Evolutionary conservation across 2,888 invertebrate species (phyloP).

Genomic region (Sinhomidia bicolor): DNA sequence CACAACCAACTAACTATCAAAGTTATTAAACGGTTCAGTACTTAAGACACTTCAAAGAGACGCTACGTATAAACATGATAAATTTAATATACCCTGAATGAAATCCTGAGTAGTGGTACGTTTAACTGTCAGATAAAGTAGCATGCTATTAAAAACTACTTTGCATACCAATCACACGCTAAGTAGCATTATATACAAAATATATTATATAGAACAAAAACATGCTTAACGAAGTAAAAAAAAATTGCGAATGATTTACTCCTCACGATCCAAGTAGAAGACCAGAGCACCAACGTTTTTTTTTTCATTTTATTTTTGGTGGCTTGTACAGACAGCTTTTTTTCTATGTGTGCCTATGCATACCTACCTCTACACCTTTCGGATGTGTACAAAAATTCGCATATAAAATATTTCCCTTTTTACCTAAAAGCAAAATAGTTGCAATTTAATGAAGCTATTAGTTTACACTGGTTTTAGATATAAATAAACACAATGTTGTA

Average conservation of each 20-base stretch:
- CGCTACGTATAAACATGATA: constrained; percentile 41
- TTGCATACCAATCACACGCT: neutral
- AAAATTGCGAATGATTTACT: constrained; percentile 7
- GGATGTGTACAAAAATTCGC: neutral
- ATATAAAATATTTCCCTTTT: neutral
- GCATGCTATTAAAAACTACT: neutral
- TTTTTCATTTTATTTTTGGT: neutral
- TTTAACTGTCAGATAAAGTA: constrained; percentile 22
- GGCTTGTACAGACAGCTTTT: neutral
- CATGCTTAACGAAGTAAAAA: neutral
- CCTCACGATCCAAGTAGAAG: constrained; percentile 3
- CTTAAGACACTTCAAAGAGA: constrained; percentile 37
- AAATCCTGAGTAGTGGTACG: neutral
- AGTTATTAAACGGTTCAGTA: constrained; percentile 57
- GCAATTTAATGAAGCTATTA: constrained; percentile 51
- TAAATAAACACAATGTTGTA: neutral
- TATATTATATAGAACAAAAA: neutral
- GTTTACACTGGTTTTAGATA: neutral
- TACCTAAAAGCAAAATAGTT: neutral
- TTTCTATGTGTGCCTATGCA: neutral
- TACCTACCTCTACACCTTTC: neutral
- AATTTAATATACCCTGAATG: constrained; percentile 38
- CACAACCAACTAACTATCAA: neutral
- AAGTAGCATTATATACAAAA: neutral
- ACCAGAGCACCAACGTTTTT: neutral